A percentile compares a stretch with the other conserved stretches of the same genome.
Evolutionary conservation across 2,797 vertebrate genomes (phyloP).

Genomic region (Arnoldichthys spilopterus): DNA sequence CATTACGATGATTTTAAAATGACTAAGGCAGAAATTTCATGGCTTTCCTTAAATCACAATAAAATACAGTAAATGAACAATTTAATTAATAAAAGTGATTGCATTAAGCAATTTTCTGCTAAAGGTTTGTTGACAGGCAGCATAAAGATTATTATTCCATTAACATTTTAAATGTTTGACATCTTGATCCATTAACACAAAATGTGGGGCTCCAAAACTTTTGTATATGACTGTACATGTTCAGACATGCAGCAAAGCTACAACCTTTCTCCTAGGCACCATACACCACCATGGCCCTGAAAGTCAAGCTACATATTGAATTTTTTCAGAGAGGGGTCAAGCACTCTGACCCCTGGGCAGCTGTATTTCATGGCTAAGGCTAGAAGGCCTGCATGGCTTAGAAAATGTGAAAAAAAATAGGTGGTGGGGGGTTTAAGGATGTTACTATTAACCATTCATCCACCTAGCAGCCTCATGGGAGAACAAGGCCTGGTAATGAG

Average conservation of each 20-base stretch:
- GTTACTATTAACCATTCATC: slow-evolving; percentile 66
- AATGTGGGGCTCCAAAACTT: too few species aligned
- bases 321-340: slow-evolving; percentile 71
- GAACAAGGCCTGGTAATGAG: slow-evolving; percentile 60
- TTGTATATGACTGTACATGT: not conserved
- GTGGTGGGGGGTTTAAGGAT: slow-evolving; percentile 37
- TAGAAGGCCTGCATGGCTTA: slow-evolving; percentile 53
- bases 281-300: slow-evolving; percentile 28
- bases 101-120: too few species aligned
- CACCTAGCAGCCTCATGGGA: slow-evolving; percentile 60
- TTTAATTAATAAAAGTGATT: too few species aligned
- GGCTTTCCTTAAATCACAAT: too few species aligned
- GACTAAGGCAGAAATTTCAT: too few species aligned
- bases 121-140: too few species aligned
- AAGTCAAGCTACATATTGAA: slow-evolving; percentile 52
- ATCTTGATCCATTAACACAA: too few species aligned
- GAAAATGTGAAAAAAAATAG: slow-evolving; percentile 8
- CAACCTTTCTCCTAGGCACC: not conserved
- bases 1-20: too few species aligned
- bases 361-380: slow-evolving; percentile 66
- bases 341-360: slow-evolving; percentile 64
- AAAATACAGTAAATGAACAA: too few species aligned
- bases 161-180: too few species aligned
- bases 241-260: not conserved
- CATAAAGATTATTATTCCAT: too few species aligned